A percentile compares a stretch with the other conserved stretches of the same genome.
Conservation (phyloP, 2,888 invertebrate species). For the Drosophila borborema region DNA sequence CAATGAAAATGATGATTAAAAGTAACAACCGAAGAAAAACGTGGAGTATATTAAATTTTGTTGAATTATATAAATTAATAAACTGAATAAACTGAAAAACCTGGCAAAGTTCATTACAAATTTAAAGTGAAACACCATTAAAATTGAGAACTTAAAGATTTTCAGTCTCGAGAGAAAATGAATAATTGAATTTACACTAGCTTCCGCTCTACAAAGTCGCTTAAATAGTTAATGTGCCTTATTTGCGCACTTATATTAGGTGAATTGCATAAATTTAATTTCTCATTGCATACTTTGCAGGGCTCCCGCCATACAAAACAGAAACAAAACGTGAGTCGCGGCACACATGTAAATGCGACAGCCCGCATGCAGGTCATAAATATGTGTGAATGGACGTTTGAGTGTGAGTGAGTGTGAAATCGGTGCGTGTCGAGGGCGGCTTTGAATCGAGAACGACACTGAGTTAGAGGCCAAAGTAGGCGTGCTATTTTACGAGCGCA, state of each 20-base stretch:
- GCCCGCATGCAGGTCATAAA: conserved; percentile 46
- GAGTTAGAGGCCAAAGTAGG: conserved; percentile 58
- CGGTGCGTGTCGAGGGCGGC: conserved; percentile 64
- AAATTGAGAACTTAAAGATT: neutral
- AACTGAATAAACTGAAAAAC: conserved; percentile 40
- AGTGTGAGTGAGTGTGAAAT: conserved; percentile 49
- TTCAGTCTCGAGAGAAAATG: neutral
- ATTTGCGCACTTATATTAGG: conserved; percentile 47
- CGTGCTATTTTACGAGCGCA: conserved; percentile 70
- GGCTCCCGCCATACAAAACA: conserved; percentile 25
- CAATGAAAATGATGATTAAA: conserved; percentile 5
- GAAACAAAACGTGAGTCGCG: conserved; percentile 47
- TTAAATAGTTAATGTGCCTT: conserved; percentile 47
- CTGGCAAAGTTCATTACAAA: conserved; percentile 23
- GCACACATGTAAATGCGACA: conserved; percentile 71
- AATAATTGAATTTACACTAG: neutral
- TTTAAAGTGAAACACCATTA: conserved; percentile 2
- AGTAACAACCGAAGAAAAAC: neutral
- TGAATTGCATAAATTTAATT: conserved; percentile 66
- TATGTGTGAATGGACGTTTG: conserved; percentile 12
- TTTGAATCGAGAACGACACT: conserved; percentile 39
- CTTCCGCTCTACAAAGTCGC: conserved; percentile 15
- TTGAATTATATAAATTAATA: conserved; percentile 57
- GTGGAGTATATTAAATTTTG: conserved; percentile 47
- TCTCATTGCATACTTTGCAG: conserved; percentile 52